These are phyloP conservation scores for Globicephala melas DNA, from an alignment of 2,113 vertebrate genomes.

Conservation along the genomic window DNA sequence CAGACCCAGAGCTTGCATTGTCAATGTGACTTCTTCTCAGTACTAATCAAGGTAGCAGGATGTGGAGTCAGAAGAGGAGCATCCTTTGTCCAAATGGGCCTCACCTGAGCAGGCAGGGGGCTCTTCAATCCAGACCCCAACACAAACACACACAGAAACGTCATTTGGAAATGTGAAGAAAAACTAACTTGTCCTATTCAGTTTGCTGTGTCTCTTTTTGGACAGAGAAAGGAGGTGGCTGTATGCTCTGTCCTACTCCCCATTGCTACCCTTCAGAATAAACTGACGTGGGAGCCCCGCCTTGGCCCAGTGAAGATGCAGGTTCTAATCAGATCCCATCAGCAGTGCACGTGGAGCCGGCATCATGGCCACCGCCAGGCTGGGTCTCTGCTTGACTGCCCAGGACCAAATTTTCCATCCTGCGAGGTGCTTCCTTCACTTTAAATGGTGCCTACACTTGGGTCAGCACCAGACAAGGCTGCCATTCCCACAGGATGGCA, in stretches of 20 bases:
- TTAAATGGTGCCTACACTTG: rapidly evolving
- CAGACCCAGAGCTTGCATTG: rapidly evolving
- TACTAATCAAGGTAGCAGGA: rapidly evolving
- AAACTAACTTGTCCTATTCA: rapidly evolving
- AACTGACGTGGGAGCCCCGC: rapidly evolving
- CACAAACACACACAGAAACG: background rate
- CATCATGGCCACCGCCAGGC: rapidly evolving
- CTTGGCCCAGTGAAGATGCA: rapidly evolving
- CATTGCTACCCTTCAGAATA: background rate
- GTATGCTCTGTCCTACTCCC: rapidly evolving
- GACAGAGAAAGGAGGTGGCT: background rate
- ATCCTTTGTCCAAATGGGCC: rapidly evolving
- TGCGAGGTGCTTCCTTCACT: rapidly evolving
- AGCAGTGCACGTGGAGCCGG: rapidly evolving
- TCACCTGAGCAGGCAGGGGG: rapidly evolving
- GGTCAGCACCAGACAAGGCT: rapidly evolving
- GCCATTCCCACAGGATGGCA: background rate
- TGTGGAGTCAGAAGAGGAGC: rapidly evolving
- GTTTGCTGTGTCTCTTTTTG: background rate
- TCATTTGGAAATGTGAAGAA: rapidly evolving
- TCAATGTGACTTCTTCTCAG: background rate
- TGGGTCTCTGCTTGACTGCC: rapidly evolving
- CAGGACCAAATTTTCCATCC: rapidly evolving
- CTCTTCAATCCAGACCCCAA: background rate
- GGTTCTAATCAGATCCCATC: rapidly evolving